Evolutionary conservation across 2,888 invertebrate species (phyloP).

Genomic region (Machimus atricapillus): DNA sequence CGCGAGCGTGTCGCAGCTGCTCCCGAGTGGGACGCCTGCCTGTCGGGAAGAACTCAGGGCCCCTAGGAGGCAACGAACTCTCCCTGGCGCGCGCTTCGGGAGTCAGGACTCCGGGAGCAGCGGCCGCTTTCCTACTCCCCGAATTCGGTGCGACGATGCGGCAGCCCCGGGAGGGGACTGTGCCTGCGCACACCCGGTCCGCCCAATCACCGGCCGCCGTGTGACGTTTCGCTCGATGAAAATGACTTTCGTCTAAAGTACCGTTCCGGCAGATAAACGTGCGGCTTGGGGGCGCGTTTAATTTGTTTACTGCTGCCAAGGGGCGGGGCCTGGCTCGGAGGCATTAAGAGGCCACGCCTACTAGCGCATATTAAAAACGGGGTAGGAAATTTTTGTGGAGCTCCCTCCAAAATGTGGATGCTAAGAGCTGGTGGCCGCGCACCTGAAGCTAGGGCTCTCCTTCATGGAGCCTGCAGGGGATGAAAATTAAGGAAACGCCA

Average conservation of each 20-base stretch:
- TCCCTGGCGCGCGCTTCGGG: background rate
- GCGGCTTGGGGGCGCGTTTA: conserved; percentile 20
- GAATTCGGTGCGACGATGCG: background rate
- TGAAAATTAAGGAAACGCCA: background rate
- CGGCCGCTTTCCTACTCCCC: background rate
- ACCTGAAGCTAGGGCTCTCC: background rate
- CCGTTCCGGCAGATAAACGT: background rate
- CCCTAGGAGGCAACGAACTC: conserved; percentile 39
- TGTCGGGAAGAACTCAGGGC: background rate
- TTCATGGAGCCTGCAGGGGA: background rate
- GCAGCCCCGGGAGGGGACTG: conserved; percentile 1
- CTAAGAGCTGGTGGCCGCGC: background rate
- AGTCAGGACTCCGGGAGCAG: background rate
- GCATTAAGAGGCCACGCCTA: background rate
- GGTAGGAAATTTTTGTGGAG: conserved; percentile 13
- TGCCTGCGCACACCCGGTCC: background rate
- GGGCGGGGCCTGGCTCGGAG: background rate
- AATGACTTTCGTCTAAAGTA: background rate
- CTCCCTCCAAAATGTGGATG: conserved; percentile 42
- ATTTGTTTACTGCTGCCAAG: conserved; percentile 6
- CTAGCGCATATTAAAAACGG: background rate
- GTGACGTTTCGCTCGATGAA: conserved; percentile 17
- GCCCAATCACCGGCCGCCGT: background rate
- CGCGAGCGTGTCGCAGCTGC: conserved; percentile 4
- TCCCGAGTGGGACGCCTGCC: conserved; percentile 12